Conservation (phyloP, 2,797 vertebrate genomes). For the Hoplostethus atlanticus region DNA sequence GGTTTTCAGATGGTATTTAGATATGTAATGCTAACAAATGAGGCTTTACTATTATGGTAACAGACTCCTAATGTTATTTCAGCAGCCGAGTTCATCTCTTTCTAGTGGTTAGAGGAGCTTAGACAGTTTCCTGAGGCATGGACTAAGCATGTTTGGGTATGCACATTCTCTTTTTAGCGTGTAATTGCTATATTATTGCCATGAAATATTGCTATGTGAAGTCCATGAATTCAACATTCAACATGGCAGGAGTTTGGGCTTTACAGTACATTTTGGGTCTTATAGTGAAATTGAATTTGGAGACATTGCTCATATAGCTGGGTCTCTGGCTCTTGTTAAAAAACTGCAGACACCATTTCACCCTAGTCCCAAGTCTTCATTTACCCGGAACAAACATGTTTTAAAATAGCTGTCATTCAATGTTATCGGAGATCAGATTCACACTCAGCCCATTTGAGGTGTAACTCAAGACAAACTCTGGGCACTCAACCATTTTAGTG, state of each 20-base stretch:
- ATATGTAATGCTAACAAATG: constrained; percentile 79
- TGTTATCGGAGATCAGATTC: constrained; percentile 36
- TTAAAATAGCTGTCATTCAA: constrained; percentile 30
- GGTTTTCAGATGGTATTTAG: constrained; percentile 83
- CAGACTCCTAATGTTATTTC: constrained; percentile 75
- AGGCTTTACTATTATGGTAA: constrained; percentile 74
- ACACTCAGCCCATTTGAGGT: constrained; percentile 30
- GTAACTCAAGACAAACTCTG: constrained; percentile 31
- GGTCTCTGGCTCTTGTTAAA: constrained; percentile 34
- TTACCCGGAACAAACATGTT: constrained; percentile 24
- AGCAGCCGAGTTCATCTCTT: constrained; percentile 67
- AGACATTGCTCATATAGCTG: constrained; percentile 24
- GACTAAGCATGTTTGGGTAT: constrained; percentile 66
- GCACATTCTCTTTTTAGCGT: constrained; percentile 66
- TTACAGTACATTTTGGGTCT: constrained; percentile 17
- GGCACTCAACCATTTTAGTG: constrained; percentile 10
- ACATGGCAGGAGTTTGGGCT: constrained; percentile 45
- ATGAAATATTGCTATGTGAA: constrained; percentile 68
- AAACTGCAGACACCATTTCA: constrained; percentile 12
- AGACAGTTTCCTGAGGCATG: constrained; percentile 72
- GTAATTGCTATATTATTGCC: constrained; percentile 74
- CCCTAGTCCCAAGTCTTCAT: constrained; percentile 6
- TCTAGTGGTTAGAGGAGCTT: constrained; percentile 72
- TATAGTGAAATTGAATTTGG: constrained; percentile 39
- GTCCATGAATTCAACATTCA: constrained; percentile 49